Evolutionary conservation across 2,888 invertebrate species (phyloP).

Genomic region (Idaea straminata): DNA sequence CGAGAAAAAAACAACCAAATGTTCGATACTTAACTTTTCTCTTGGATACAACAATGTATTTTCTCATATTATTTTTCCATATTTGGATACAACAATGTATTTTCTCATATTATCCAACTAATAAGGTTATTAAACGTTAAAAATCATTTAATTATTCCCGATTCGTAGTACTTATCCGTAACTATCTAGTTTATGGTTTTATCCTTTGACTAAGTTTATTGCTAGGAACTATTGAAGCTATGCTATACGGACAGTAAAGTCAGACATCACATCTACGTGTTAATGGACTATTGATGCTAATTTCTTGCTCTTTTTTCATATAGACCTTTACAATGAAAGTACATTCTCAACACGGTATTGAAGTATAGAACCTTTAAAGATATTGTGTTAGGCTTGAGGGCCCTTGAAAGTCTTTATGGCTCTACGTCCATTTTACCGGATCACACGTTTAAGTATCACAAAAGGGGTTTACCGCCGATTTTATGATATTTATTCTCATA

Average conservation of each 20-base stretch:
- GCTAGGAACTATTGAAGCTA: neutral
- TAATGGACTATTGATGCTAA: constrained; percentile 44
- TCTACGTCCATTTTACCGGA: too few species aligned
- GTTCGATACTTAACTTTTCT: too few species aligned
- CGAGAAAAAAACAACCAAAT: too few species aligned
- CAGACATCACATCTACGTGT: constrained; percentile 49
- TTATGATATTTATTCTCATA: too few species aligned
- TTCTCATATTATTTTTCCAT: too few species aligned
- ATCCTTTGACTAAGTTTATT: neutral
- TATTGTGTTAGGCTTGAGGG: too few species aligned
- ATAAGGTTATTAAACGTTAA: neutral
- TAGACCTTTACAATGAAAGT: constrained; percentile 23
- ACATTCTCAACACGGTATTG: constrained; percentile 25
- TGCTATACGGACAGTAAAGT: constrained; percentile 28
- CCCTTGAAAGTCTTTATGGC: too few species aligned
- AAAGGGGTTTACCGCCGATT: too few species aligned
- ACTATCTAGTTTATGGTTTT: neutral
- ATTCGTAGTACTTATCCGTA: neutral
- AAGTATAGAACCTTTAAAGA: neutral
- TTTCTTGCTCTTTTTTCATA: constrained; percentile 36
- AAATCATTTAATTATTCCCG: neutral
- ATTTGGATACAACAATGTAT: neutral
- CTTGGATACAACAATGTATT: neutral
- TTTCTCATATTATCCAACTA: neutral
- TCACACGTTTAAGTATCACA: too few species aligned